A percentile compares a stretch with the other conserved stretches of the same genome.
Conservation (phyloP, 2,888 invertebrate species). For the Halocaridina rubra region DNA sequence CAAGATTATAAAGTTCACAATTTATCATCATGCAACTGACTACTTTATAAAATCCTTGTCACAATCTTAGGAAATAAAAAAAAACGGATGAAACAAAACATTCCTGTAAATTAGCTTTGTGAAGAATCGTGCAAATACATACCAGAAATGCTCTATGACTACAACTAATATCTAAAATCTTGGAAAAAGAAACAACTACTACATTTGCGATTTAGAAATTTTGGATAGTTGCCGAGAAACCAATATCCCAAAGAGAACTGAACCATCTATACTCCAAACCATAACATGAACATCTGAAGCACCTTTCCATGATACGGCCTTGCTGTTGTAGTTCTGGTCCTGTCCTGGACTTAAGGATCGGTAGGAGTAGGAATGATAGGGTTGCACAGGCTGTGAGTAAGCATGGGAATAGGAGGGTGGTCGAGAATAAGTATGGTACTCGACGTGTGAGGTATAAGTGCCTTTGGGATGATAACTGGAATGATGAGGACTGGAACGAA, state of each 20-base stretch:
- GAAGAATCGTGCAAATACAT: no score
- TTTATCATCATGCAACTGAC: no score
- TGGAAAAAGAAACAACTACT: no score
- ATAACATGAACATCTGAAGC: constrained; percentile 32
- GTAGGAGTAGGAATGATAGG: constrained; percentile 13
- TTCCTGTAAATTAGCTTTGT: no score
- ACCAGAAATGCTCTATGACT: no score
- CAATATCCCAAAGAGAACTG: constrained; percentile 3
- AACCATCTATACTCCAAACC: constrained; percentile 11
- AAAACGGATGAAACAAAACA: no score
- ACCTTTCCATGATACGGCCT: constrained; percentile 63
- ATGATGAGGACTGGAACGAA: constrained; percentile 2
- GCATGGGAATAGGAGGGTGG: constrained; percentile 37
- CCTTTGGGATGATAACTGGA: neutral
- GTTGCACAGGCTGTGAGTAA: constrained; percentile 24
- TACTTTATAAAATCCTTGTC: no score
- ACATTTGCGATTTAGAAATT: no score
- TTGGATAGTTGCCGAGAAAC: constrained; percentile 10
- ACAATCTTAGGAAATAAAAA: no score
- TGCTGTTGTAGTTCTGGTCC: constrained; percentile 60
- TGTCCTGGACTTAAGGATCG: constrained; percentile 36
- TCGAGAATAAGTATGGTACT: constrained; percentile 31
- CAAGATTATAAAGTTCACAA: no score
- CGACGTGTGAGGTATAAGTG: constrained; percentile 3
- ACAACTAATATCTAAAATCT: no score